phyloP scores from a whole-genome alignment of 1,140 invertebrate species.

The Drosophila bifasciata region DNA sequence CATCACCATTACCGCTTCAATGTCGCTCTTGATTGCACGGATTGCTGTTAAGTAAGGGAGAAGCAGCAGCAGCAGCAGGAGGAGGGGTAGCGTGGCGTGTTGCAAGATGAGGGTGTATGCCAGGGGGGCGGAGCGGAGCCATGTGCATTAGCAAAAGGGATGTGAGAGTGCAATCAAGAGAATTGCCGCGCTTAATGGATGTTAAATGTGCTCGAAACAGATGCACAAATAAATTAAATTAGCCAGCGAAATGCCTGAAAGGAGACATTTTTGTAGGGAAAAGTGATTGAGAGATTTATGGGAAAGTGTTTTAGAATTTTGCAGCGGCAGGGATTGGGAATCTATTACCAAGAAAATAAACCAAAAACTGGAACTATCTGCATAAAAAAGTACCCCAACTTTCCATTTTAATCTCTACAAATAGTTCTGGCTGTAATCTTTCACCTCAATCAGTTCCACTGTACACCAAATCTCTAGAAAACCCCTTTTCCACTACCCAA shows the following conservation, averaged over 20 bases:
- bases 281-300: constrained; percentile 1
- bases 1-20: constrained; percentile 22
- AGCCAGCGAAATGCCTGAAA: constrained; percentile 40
- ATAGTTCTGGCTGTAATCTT: too few species aligned
- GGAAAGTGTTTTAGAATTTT: background rate
- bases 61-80: constrained; percentile 17
- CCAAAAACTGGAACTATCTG: too few species aligned
- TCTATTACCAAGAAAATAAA: too few species aligned
- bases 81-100: background rate
- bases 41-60: constrained; percentile 3
- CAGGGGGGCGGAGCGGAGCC: background rate
- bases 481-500: too few species aligned
- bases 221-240: constrained; percentile 83
- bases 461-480: too few species aligned
- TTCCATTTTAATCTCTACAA: too few species aligned
- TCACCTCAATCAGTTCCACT: too few species aligned
- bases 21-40: constrained; percentile 22
- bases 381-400: too few species aligned
- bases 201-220: constrained; percentile 80
- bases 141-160: constrained; percentile 37
- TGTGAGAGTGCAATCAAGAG: constrained; percentile 73
- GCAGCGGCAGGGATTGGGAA: too few species aligned
- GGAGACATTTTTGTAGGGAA: background rate
- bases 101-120: constrained; percentile 19
- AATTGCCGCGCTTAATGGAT: constrained; percentile 80